Evolutionary conservation across 1,140 invertebrate species (phyloP), one percentile per base, ranked within the genome.

Genomic region (Condylostylus longicornis): DNA sequence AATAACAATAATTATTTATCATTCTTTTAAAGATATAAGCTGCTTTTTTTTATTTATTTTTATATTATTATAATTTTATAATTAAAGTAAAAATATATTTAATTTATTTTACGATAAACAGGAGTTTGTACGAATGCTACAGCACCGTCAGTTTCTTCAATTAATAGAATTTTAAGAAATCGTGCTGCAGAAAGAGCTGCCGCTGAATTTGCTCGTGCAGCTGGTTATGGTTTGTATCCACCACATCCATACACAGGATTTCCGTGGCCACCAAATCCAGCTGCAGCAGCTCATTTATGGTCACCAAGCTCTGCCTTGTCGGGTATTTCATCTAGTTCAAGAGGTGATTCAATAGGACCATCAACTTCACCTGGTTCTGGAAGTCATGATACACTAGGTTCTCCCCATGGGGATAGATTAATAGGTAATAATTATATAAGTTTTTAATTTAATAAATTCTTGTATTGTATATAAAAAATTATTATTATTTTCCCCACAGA

Each of bases 161-260:
- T 94, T 52, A 93, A 93, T 62, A 71, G 88, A 45, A 94, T 93
- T 47, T 63, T 94, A 32, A 63, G 86, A 40, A 94, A 94, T 57
- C 69, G 88, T 13, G 88, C 88, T 1, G 87, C 87, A 0, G 87
- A 94, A 56, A 64, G 88, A 28, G 87, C 88, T 0, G 86, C 87
- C 0, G 87, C 82, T 5, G 88, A 94, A 60, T 93, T 91, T 53
- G 86, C 87, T 0, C 65, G 88, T 12, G 87, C 86, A 0, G 85
- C 86, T 1, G 85, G 85, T 14, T 90, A 90, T 56, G 84, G 85
- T 0, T 62, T 89, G 1, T 89, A 89, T 62, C 75, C 75, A n/a
- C 75, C 77, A 0, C 70, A 74, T 55, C 75, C 77, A 0, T 80
- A 79, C 45, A 70, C 70, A 5, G 70, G 71, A 14, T 71, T 71